These are phyloP conservation scores for Trichopoda pennipes DNA, from an alignment of 2,888 invertebrate genomes.

Conservation along the genomic window DNA sequence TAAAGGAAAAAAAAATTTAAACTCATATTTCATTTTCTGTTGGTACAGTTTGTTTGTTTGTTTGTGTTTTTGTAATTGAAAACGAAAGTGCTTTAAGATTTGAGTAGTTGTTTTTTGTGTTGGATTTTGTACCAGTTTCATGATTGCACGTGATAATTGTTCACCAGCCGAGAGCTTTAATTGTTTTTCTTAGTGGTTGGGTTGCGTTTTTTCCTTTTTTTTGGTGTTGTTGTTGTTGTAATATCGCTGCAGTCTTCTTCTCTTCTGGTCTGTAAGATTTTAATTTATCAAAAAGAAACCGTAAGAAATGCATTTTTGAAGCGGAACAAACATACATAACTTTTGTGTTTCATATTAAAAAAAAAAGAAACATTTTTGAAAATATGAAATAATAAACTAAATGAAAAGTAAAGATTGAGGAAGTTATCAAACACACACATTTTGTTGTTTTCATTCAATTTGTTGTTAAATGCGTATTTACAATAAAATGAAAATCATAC, in stretches of 20 bases:
- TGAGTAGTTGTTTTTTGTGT: constrained; percentile 63
- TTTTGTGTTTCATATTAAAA: constrained; percentile 30
- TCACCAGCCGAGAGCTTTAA: constrained; percentile 56
- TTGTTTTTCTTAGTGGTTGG: constrained; percentile 55
- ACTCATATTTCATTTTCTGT: constrained; percentile 1
- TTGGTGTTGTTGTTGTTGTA: no score
- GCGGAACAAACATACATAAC: constrained; percentile 61
- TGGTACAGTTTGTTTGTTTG: not conserved
- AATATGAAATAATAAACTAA: constrained; percentile 58
- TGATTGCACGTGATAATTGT: constrained; percentile 73
- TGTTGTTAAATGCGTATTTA: constrained; percentile 51
- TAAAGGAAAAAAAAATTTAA: constrained; percentile 25
- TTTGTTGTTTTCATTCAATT: constrained; percentile 19
- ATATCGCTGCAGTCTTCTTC: constrained; percentile 49
- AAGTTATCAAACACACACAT: constrained; percentile 45
- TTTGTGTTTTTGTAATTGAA: constrained; percentile 65
- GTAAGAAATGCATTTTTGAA: constrained; percentile 51
- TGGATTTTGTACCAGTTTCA: constrained; percentile 73
- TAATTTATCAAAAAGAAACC: constrained; percentile 64
- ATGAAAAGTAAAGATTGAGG: constrained; percentile 66
- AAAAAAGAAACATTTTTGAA: not conserved
- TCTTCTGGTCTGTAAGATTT: constrained; percentile 67
- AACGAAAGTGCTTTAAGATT: constrained; percentile 68
- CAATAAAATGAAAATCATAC: constrained; percentile 52
- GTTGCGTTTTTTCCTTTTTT: constrained; percentile 51